phyloP scores from a whole-genome alignment of 2,888 invertebrate species.

The Sphinx pinastri region DNA sequence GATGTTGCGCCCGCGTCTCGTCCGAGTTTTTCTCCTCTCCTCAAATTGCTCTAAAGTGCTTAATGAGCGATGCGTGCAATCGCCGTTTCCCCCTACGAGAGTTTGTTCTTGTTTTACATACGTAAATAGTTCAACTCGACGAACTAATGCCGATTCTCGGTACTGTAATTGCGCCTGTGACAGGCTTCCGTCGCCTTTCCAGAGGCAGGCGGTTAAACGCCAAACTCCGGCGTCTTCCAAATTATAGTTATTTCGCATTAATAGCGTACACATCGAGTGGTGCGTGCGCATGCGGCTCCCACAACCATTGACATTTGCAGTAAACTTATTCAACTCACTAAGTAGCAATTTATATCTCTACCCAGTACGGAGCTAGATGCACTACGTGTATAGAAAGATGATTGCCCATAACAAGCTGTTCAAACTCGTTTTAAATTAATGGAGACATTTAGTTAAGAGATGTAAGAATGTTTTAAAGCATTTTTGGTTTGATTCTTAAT shows the following conservation, averaged over 20 bases:
- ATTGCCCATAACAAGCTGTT: slow-evolving; percentile 21
- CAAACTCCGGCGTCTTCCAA: slow-evolving; percentile 69
- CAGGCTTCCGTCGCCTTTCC: slow-evolving; percentile 82
- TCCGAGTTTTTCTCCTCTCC: slow-evolving; percentile 78
- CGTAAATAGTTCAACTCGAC: slow-evolving; percentile 80
- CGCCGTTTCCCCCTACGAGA: slow-evolving; percentile 81
- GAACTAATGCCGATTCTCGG: slow-evolving; percentile 83
- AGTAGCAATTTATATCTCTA: slow-evolving; percentile 28
- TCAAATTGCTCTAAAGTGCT: slow-evolving; percentile 84
- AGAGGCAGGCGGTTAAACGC: slow-evolving; percentile 69
- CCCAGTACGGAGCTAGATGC: not conserved
- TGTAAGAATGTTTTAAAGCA: not conserved
- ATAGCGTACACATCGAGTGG: slow-evolving; percentile 70
- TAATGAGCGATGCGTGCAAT: slow-evolving; percentile 84
- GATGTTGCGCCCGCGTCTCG: slow-evolving; percentile 73
- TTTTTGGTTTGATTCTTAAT: not conserved
- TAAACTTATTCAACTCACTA: slow-evolving; percentile 31
- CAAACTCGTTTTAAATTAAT: slow-evolving; percentile 6
- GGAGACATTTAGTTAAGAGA: not conserved
- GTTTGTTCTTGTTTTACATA: slow-evolving; percentile 82
- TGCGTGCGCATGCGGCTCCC: slow-evolving; percentile 69
- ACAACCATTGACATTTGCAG: slow-evolving; percentile 65
- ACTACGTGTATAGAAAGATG: slow-evolving; percentile 28
- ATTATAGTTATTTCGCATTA: slow-evolving; percentile 81
- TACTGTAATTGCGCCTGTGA: slow-evolving; percentile 82